Evolutionary conservation across 2,888 invertebrate genomes (phyloP).

Genomic region (Buathra laborator): DNA sequence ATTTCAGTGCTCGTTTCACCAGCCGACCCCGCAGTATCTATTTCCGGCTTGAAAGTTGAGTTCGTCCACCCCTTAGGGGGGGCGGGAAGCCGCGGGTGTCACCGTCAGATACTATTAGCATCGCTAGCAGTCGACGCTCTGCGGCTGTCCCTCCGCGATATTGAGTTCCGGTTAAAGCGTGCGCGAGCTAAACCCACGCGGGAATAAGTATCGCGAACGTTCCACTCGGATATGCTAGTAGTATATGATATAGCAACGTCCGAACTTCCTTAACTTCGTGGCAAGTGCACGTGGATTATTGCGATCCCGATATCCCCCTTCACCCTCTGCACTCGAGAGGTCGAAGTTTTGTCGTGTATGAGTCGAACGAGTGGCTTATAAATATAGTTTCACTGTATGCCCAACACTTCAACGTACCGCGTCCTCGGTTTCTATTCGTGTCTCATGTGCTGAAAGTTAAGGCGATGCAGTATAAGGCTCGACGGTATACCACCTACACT

Average conservation of each 20-base stretch:
- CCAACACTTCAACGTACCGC: constrained; percentile 23
- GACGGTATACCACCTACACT: constrained; percentile 33
- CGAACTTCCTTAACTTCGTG: constrained; percentile 53
- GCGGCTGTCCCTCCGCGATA: constrained; percentile 16
- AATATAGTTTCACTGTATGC: constrained; percentile 54
- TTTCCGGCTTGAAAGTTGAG: constrained; percentile 18
- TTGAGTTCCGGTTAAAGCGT: constrained; percentile 26
- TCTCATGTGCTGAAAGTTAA: constrained; percentile 52
- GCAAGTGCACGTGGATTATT: constrained; percentile 61
- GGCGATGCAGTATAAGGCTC: constrained; percentile 40
- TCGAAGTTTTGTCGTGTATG: constrained; percentile 49
- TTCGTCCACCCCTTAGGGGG: not conserved
- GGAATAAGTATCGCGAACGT: constrained; percentile 37
- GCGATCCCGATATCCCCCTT: constrained; percentile 41
- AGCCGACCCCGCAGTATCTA: not conserved
- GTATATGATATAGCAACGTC: constrained; percentile 22
- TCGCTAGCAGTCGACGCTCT: not conserved
- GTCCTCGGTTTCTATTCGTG: constrained; percentile 10
- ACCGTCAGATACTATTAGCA: constrained; percentile 5
- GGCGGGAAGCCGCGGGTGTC: constrained; percentile 4
- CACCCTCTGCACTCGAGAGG: not conserved
- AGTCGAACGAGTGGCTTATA: constrained; percentile 57
- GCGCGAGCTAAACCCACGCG: constrained; percentile 12
- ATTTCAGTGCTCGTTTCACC: not conserved
- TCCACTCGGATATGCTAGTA: constrained; percentile 18